Percentiles rank a stretch among this genome's conserved stretches.
These are phyloP conservation scores for Helarctos malayanus DNA, from an alignment of 2,797 vertebrate genomes.

Conservation along the genomic window DNA sequence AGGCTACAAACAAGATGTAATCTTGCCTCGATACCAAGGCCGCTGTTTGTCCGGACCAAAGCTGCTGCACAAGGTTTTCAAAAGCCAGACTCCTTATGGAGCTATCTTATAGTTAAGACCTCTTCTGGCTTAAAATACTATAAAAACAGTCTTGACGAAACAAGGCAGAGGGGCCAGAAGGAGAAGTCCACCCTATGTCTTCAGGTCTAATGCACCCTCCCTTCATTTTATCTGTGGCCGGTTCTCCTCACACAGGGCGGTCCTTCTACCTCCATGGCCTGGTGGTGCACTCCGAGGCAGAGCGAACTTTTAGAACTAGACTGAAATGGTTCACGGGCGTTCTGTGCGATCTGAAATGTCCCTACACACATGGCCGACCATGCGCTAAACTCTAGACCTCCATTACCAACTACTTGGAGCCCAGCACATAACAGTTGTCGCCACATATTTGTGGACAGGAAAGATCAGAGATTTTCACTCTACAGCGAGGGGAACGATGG, in stretches of 20 bases:
- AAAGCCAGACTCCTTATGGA: not conserved
- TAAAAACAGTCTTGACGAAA: not conserved
- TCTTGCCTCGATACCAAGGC: not conserved
- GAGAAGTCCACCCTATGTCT: not conserved
- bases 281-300: not conserved
- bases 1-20: not conserved
- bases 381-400: too few species aligned
- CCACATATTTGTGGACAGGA: not conserved
- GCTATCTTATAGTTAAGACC: not conserved
- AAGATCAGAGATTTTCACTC: not conserved
- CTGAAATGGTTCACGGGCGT: too few species aligned
- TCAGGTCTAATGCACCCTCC: not conserved
- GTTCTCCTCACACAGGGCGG: fast-evolving
- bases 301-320: not conserved
- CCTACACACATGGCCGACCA: fast-evolving
- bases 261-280: not conserved
- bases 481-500: not conserved
- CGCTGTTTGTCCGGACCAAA: not conserved
- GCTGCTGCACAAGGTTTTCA: not conserved
- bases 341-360: not conserved
- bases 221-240: not conserved
- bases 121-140: not conserved
- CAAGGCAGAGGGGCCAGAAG: not conserved
- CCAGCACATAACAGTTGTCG: not conserved
- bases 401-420: not conserved